These are phyloP conservation scores for Forbesichthys agassizii DNA, from an alignment of 2,113 vertebrate species.

Conservation along the genomic window DNA sequence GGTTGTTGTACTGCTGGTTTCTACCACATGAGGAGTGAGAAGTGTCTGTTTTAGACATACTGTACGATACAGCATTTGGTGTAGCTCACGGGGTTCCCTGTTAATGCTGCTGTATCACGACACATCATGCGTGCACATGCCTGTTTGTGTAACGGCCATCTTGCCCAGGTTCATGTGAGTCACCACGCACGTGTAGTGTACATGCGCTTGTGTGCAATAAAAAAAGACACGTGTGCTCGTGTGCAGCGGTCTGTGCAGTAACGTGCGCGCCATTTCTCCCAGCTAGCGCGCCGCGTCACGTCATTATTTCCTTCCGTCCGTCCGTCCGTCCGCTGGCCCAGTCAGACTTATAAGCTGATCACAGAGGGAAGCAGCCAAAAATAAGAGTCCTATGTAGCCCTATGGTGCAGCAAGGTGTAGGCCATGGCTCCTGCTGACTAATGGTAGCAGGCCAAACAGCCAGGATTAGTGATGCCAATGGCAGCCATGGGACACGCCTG, in stretches of 20 bases:
- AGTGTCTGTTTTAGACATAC: too few species aligned
- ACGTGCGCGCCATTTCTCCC: neutral
- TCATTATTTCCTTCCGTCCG: constrained; percentile 27
- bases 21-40: too few species aligned
- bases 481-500: constrained; percentile 53
- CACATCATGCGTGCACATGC: neutral
- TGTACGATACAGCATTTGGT: too few species aligned
- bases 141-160: too few species aligned
- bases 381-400: constrained; percentile 38
- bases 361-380: constrained; percentile 31
- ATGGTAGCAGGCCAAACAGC: constrained; percentile 58
- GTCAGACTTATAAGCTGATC: constrained; percentile 43
- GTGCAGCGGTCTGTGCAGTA: neutral
- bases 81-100: neutral
- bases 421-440: constrained; percentile 67
- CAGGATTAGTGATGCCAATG: constrained; percentile 55
- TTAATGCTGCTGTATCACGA: neutral
- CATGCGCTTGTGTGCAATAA: neutral
- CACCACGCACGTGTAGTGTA: neutral
- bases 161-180: neutral
- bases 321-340: constrained; percentile 12
- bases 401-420: constrained; percentile 17
- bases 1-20: too few species aligned
- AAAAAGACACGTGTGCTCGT: neutral
- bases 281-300: constrained; percentile 11